Evolutionary conservation across 30 jellyfish, hydroid and myxozoan genomes (phyloP).

Genomic region (Nemopilema nomurai): DNA sequence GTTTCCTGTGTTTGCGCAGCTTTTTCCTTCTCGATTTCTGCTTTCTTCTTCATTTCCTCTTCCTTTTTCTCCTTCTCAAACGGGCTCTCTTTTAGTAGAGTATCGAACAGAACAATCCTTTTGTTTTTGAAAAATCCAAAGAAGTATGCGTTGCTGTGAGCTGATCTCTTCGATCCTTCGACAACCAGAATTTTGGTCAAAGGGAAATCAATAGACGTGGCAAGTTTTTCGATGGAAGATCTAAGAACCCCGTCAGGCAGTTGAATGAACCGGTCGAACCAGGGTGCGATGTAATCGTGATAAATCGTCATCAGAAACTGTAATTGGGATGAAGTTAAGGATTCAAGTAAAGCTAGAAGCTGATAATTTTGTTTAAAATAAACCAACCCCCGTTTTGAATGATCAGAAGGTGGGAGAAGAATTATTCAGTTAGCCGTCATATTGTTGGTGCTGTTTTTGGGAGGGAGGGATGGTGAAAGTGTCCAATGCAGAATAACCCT

Average conservation of each 20-base stretch:
- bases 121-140: constrained; percentile 95
- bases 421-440: too few relatives aligned
- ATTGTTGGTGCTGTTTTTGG: too few relatives aligned
- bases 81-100: constrained; percentile 90
- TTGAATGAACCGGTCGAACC: constrained; percentile 91
- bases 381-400: too few relatives aligned
- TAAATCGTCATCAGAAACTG: constrained; percentile 92
- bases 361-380: too few relatives aligned
- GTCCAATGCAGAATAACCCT: background rate
- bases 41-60: constrained; percentile 57
- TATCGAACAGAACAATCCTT: constrained; percentile 90
- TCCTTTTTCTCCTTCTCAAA: constrained; percentile 77
- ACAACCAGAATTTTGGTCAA: constrained; percentile 87
- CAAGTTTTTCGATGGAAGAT: constrained; percentile 78
- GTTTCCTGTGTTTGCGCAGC: constrained; percentile 8
- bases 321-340: background rate
- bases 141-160: constrained; percentile 99
- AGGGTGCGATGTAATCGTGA: constrained; percentile 99
- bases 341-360: background rate
- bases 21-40: constrained; percentile 13
- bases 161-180: constrained; percentile 98
- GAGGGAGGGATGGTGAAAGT: too few relatives aligned
- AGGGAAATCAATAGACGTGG: constrained; percentile 85
- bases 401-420: too few relatives aligned
- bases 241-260: constrained; percentile 90